Conservation (phyloP, 2,888 invertebrate genomes). For the Mesochorus sp. region DNA sequence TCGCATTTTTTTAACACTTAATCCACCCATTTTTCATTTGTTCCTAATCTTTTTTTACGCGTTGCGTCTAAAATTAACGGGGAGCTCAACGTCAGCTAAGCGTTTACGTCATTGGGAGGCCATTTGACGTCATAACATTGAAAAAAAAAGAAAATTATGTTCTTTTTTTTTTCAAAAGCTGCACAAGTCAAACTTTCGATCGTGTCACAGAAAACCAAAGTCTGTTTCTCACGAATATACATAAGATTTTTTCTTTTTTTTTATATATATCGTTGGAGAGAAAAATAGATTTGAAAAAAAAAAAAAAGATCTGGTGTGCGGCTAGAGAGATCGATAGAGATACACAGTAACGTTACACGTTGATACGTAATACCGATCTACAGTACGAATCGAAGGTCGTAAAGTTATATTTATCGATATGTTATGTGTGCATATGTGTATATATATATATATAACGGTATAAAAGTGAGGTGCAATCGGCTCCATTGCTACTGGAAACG, state of each 20-base stretch:
- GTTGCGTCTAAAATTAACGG: no score
- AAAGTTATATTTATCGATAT: no score
- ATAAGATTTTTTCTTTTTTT: no score
- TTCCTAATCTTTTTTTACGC: conserved; percentile 3
- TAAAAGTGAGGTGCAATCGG: conserved; percentile 3
- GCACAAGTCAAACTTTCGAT: conserved; percentile 26
- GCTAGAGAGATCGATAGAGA: conserved; percentile 18
- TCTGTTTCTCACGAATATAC: conserved; percentile 56
- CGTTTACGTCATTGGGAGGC: no score
- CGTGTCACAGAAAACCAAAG: conserved; percentile 21
- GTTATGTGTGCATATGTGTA: not conserved
- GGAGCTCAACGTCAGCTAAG: no score
- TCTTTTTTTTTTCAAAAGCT: no score
- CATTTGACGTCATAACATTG: not conserved
- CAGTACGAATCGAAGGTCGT: conserved; percentile 23
- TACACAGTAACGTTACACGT: conserved; percentile 3
- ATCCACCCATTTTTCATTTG: not conserved
- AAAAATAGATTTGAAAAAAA: not conserved
- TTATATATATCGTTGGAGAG: not conserved
- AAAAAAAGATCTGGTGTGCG: conserved; percentile 20
- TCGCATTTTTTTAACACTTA: conserved; percentile 12
- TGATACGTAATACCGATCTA: conserved; percentile 28
- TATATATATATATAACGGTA: conserved; percentile 3
- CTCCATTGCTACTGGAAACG: conserved; percentile 15
- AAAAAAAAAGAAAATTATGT: conserved; percentile 7